Conservation (phyloP, 1,140 invertebrate species). For the Maniola jurtina region DNA sequence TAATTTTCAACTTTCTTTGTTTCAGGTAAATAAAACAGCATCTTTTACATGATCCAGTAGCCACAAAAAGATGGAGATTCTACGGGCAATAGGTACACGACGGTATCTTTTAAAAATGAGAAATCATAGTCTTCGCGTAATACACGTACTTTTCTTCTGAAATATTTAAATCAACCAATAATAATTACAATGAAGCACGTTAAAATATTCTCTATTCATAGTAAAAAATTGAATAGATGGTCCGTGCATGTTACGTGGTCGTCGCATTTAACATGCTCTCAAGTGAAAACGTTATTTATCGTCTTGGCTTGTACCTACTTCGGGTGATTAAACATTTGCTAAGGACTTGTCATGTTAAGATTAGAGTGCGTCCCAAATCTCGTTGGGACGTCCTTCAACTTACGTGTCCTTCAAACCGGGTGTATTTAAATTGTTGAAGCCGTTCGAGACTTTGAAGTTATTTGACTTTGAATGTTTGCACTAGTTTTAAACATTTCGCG, state of each 20-base stretch:
- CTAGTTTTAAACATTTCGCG: background rate
- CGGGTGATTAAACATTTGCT: background rate
- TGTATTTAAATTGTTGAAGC: background rate
- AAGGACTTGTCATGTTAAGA: background rate
- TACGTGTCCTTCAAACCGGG: background rate
- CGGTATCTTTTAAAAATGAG: no score
- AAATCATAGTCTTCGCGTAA: no score
- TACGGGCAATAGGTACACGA: background rate
- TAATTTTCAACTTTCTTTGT: constrained; percentile 45
- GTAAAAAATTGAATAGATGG: no score
- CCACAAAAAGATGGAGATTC: background rate
- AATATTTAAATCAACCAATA: background rate
- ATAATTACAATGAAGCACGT: no score
- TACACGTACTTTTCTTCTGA: background rate
- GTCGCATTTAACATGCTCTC: no score
- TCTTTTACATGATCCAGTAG: constrained; percentile 7
- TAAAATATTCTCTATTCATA: no score
- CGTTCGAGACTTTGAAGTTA: background rate
- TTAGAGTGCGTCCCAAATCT: background rate
- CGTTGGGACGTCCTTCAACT: background rate
- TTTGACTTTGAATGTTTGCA: background rate
- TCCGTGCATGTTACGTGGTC: no score
- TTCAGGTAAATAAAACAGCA: constrained; percentile 55
- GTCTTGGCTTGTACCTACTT: background rate
- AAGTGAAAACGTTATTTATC: background rate